Conservation (phyloP, 2,113 vertebrate species). For the Phycodurus eques region DNA sequence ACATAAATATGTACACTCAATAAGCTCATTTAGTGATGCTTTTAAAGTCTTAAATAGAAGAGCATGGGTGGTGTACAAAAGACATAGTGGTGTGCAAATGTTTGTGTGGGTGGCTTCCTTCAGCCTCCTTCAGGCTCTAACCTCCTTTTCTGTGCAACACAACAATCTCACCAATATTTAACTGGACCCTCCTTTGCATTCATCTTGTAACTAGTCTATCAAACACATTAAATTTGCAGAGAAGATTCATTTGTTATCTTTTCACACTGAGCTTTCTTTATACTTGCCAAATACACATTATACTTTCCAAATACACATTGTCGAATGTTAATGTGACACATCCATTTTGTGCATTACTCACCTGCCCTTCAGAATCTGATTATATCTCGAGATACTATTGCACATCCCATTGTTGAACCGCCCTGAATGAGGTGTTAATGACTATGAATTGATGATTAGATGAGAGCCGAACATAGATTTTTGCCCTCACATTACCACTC, state of each 20-base stretch:
- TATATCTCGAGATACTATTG: conserved; percentile 4
- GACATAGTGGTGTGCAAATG: conserved; percentile 38
- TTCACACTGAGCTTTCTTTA: neutral
- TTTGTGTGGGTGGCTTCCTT: conserved; percentile 65
- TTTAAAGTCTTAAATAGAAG: neutral
- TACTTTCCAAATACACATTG: neutral
- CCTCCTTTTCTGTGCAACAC: conserved; percentile 19
- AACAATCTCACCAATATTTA: conserved; percentile 11
- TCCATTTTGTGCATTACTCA: conserved; percentile 11
- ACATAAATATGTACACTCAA: neutral
- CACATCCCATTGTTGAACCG: neutral
- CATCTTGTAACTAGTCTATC: neutral
- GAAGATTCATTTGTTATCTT: neutral
- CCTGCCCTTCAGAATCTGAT: neutral
- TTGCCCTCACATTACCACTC: conserved; percentile 72
- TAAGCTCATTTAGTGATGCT: conserved; percentile 16
- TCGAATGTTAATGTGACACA: conserved; percentile 9
- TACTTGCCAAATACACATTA: neutral
- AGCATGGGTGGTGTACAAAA: conserved; percentile 30
- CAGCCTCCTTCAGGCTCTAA: conserved; percentile 41
- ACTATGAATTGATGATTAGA: conserved; percentile 63
- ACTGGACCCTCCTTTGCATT: conserved; percentile 7
- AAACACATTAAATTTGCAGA: neutral
- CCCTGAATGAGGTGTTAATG: conserved; percentile 60
- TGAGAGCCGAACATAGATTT: conserved; percentile 58